Evolutionary conservation across 2,888 invertebrate species (phyloP).

Genomic region (Hemicrepidius hirtus): DNA sequence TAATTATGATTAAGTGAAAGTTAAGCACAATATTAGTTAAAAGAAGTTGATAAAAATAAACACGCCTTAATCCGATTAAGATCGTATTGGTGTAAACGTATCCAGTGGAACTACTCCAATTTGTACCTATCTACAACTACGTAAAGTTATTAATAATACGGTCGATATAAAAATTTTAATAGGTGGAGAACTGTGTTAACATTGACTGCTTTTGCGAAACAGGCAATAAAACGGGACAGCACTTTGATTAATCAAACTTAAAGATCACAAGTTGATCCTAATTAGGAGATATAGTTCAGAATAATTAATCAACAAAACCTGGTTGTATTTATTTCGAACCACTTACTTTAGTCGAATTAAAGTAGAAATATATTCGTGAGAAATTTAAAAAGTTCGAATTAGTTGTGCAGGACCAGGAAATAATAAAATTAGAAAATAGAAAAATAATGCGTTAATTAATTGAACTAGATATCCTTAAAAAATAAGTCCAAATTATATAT

Average conservation of each 20-base stretch:
- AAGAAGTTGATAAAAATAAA: too few relatives aligned
- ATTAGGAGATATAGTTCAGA: conserved; percentile 29
- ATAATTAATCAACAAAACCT: conserved; percentile 11
- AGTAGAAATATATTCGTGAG: not conserved
- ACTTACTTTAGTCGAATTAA: not conserved
- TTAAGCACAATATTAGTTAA: too few relatives aligned
- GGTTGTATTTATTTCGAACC: conserved; percentile 12
- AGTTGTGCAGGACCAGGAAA: too few relatives aligned
- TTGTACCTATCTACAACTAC: too few relatives aligned
- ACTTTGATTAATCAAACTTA: conserved; percentile 11
- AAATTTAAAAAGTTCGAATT: not conserved
- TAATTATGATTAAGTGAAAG: too few relatives aligned
- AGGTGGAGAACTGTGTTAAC: conserved; percentile 16
- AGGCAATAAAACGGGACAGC: conserved; percentile 7
- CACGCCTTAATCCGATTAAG: too few relatives aligned
- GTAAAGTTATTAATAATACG: not conserved
- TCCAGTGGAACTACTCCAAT: too few relatives aligned
- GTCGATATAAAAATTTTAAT: conserved; percentile 4
- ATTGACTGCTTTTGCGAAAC: conserved; percentile 16
- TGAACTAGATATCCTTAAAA: too few relatives aligned
- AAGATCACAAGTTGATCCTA: conserved; percentile 24
- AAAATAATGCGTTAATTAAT: too few relatives aligned
- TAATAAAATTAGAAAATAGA: too few relatives aligned
- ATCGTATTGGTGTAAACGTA: too few relatives aligned
- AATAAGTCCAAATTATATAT: too few relatives aligned